phyloP scores from a whole-genome alignment of 1,140 invertebrate genomes.

The Drosophila lowei region DNA sequence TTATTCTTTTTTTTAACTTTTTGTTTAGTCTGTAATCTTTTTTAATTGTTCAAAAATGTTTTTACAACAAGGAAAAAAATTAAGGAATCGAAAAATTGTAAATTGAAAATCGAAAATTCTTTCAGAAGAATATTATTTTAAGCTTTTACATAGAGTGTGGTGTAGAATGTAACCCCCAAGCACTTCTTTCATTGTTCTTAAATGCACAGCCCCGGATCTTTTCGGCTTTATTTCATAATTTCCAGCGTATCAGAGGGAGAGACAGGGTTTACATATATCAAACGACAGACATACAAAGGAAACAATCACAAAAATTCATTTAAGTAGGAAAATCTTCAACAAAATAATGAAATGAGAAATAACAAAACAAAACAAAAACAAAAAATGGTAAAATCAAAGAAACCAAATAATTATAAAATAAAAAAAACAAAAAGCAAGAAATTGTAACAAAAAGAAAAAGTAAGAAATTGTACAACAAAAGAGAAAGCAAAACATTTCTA shows the following conservation, averaged over 20 bases:
- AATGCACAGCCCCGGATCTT: too few species aligned
- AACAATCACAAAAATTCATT: conserved; percentile 43
- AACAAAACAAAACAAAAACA: conserved; percentile 18
- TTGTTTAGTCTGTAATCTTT: too few species aligned
- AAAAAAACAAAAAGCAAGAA: conserved; percentile 1
- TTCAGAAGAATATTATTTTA: too few species aligned
- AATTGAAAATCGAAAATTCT: too few species aligned
- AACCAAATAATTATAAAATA: not conserved
- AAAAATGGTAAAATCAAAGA: conserved; percentile 24
- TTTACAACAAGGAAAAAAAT: too few species aligned
- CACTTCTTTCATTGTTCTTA: too few species aligned
- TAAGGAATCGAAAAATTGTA: too few species aligned
- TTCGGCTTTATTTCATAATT: not conserved
- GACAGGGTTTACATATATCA: conserved; percentile 29
- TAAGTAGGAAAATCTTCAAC: conserved; percentile 33
- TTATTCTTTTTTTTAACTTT: conserved; percentile 16
- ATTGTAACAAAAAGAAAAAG: not conserved
- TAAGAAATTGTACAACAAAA: too few species aligned
- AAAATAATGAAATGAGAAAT: conserved; percentile 12
- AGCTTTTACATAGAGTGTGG: too few species aligned
- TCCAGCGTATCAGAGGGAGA: conserved; percentile 25
- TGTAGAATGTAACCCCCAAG: too few species aligned
- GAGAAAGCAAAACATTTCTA: too few species aligned
- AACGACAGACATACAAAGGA: conserved; percentile 11
- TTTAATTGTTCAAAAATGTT: too few species aligned